Evolutionary conservation across 2,888 invertebrate genomes (phyloP).

Genomic region (Perizoma affinitatum): DNA sequence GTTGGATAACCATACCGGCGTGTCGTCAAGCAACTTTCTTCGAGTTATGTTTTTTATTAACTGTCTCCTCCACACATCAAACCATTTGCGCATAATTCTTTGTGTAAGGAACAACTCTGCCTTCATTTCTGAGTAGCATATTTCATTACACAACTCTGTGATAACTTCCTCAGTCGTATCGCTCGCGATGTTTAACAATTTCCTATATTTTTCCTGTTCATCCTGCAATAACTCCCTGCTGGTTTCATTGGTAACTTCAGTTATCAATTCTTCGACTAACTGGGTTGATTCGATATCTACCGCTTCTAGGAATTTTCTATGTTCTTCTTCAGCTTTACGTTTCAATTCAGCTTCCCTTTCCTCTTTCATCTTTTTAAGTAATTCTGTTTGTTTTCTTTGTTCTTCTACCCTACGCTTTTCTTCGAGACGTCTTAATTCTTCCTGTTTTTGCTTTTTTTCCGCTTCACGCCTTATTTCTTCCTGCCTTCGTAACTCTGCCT

Average conservation of each 20-base stretch:
- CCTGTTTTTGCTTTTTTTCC: conserved; percentile 40
- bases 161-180: conserved; percentile 59
- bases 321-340: conserved; percentile 63
- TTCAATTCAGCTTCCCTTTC: conserved; percentile 62
- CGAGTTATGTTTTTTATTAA: conserved; percentile 64
- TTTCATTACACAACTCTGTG: conserved; percentile 60
- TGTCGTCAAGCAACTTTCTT: conserved; percentile 66
- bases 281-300: conserved; percentile 66
- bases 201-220: conserved; percentile 60
- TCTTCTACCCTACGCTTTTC: conserved; percentile 45
- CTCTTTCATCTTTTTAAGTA: conserved; percentile 56
- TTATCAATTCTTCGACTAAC: conserved; percentile 59
- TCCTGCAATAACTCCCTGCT: conserved; percentile 55
- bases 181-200: conserved; percentile 56
- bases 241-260: conserved; percentile 61
- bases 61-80: conserved; percentile 65
- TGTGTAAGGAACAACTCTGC: conserved; percentile 64
- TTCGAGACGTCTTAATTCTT: conserved; percentile 42
- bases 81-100: conserved; percentile 70
- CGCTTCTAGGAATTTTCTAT: conserved; percentile 59
- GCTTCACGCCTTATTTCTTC: conserved; percentile 47
- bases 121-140: conserved; percentile 65
- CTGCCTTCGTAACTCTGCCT: conserved; percentile 43
- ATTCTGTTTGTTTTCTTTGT: conserved; percentile 48
- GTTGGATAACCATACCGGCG: conserved; percentile 74